These are phyloP conservation scores for Heteromyza rotundicornis DNA, from an alignment of 2,888 invertebrate genomes.

Conservation along the genomic window DNA sequence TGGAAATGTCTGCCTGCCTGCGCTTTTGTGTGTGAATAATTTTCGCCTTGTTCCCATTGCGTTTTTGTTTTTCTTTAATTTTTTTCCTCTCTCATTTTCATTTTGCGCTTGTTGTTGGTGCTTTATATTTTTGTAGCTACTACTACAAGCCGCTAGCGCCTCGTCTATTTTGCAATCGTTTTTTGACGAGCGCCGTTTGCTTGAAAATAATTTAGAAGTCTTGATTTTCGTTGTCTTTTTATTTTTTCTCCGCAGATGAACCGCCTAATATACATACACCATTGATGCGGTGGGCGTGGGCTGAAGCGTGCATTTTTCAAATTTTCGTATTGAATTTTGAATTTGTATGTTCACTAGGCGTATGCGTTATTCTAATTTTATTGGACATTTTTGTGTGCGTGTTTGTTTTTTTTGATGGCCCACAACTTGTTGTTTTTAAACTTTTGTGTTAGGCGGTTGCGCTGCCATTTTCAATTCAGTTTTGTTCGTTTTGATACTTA, in stretches of 20 bases:
- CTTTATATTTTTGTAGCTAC: too few species aligned
- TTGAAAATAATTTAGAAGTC: background rate
- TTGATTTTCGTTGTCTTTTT: too few species aligned
- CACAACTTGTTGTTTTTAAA: background rate
- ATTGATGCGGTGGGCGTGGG: too few species aligned
- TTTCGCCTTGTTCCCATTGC: constrained; percentile 18
- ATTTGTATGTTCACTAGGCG: background rate
- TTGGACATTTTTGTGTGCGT: background rate
- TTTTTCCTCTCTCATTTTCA: too few species aligned
- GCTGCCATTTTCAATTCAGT: too few species aligned
- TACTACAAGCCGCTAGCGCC: too few species aligned
- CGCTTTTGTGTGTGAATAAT: constrained; percentile 8
- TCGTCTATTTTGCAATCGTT: background rate
- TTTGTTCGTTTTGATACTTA: too few species aligned
- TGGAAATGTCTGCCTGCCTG: background rate
- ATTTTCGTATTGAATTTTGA: background rate
- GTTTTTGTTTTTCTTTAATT: constrained; percentile 5
- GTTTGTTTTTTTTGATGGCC: background rate
- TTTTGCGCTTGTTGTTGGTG: too few species aligned
- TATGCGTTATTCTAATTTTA: background rate
- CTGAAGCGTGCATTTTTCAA: background rate
- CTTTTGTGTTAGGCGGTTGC: too few species aligned
- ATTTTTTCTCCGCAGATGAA: too few species aligned
- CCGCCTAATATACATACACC: too few species aligned
- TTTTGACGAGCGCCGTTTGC: background rate